Conservation (phyloP, 2,797 vertebrate genomes). For the Gymnopithys bicolor region DNA sequence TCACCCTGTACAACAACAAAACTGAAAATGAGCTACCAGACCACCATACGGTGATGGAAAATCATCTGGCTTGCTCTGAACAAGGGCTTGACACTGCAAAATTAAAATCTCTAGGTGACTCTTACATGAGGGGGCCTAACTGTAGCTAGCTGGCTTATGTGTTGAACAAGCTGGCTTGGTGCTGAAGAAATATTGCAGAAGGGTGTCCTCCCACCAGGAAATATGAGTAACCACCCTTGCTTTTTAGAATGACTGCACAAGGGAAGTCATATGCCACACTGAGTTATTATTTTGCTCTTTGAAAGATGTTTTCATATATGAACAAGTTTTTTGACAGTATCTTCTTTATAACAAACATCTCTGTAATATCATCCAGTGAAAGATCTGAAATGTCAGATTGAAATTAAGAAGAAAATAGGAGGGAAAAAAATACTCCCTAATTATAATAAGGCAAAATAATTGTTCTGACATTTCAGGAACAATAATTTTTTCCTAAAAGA, state of each 20-base stretch:
- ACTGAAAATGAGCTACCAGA: slow-evolving; percentile 52
- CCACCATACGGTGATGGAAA: slow-evolving; percentile 17
- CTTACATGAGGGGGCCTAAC: background rate
- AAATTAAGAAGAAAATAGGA: background rate
- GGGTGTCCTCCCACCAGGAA: slow-evolving; percentile 43
- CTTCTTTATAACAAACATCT: background rate
- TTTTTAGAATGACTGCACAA: background rate
- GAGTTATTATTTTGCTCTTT: background rate
- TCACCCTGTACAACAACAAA: background rate
- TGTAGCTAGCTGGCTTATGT: background rate
- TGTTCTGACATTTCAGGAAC: background rate
- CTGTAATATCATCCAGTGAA: background rate
- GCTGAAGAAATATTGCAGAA: background rate
- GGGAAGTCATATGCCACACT: slow-evolving; percentile 29
- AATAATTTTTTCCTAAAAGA: background rate
- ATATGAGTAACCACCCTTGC: slow-evolving; percentile 18
- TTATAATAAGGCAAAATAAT: background rate
- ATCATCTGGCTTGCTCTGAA: slow-evolving; percentile 45
- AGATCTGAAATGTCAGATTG: background rate
- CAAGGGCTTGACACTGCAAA: slow-evolving; percentile 29
- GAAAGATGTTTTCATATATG: background rate
- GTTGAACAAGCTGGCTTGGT: slow-evolving; percentile 7
- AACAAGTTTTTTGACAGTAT: background rate
- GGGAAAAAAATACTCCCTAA: background rate
- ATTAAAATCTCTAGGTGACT: background rate